A percentile compares a stretch with the other conserved stretches of the same genome.
Evolutionary conservation across 2,797 vertebrate species (phyloP).

Genomic region (Cynopterus sphinx): DNA sequence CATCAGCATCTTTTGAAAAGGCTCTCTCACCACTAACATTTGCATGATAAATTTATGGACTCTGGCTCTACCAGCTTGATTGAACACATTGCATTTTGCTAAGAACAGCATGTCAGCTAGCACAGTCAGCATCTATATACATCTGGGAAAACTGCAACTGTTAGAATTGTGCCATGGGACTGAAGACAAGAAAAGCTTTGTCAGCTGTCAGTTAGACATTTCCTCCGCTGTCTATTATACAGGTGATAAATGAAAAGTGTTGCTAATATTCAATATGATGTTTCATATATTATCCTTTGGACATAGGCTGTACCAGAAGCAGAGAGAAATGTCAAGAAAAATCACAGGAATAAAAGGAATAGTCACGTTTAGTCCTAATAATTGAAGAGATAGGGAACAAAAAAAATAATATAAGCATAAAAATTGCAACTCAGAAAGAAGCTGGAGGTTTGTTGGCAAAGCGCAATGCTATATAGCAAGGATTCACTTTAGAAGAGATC

Average conservation of each 20-base stretch:
- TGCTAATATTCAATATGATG: not conserved
- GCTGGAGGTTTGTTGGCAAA: not conserved
- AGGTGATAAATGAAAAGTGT: conserved; percentile 35
- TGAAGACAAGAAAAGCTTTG: conserved; percentile 66
- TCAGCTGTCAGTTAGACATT: conserved; percentile 70
- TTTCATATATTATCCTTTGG: not conserved
- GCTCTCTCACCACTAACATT: conserved; percentile 59
- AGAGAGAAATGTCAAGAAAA: not conserved
- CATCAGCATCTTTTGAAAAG: not conserved
- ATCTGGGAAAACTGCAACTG: conserved; percentile 78
- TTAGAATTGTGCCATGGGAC: conserved; percentile 57
- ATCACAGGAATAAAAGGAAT: not conserved
- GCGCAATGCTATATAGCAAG: not conserved
- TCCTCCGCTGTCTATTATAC: not conserved
- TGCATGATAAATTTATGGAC: conserved; percentile 79
- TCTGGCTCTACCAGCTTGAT: conserved; percentile 77
- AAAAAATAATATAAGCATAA: not conserved
- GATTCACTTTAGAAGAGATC: not conserved
- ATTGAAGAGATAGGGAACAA: not conserved
- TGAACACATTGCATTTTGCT: conserved; percentile 80
- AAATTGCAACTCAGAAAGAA: not conserved
- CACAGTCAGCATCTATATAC: conserved; percentile 78
- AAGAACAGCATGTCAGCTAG: conserved; percentile 78
- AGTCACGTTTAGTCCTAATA: not conserved
- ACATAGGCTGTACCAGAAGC: not conserved